Evolutionary conservation across 2,797 vertebrate genomes (phyloP).

Genomic region (Leucoraja ocellata): DNA sequence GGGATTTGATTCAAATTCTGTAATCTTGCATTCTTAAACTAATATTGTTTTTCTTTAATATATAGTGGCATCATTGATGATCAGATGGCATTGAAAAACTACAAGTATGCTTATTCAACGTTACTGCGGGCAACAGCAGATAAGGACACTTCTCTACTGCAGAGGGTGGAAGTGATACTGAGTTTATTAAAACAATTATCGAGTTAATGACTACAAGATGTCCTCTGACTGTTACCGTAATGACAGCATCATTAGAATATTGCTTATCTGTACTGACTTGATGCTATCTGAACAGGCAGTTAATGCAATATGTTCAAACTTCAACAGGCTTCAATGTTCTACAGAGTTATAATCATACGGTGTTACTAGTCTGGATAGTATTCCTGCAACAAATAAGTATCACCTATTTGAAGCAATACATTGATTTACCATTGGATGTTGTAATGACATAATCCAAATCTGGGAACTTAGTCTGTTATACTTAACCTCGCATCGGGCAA

Average conservation of each 20-base stretch:
- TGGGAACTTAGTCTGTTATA: neutral
- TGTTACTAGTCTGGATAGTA: neutral
- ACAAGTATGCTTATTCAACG: constrained; percentile 81
- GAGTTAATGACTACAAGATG: constrained; percentile 44
- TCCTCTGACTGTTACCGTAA: neutral
- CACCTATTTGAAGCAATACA: neutral
- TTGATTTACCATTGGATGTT: neutral
- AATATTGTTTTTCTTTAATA: constrained; percentile 39
- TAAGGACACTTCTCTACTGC: constrained; percentile 57
- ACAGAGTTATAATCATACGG: neutral
- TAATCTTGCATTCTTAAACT: constrained; percentile 36
- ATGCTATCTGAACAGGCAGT: neutral
- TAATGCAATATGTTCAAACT: neutral
- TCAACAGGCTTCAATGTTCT: neutral
- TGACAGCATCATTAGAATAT: neutral
- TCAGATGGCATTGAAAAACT: constrained; percentile 65
- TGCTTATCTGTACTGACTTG: neutral
- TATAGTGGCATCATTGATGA: constrained; percentile 65
- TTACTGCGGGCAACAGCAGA: constrained; percentile 71
- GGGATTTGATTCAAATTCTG: neutral
- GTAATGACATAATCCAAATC: neutral
- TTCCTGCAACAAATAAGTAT: neutral
- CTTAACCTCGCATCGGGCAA: neutral
- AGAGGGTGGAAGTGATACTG: constrained; percentile 60
- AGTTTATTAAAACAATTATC: constrained; percentile 69